Conservation (phyloP, 2,797 vertebrate genomes). For the Pteronotus mesoamericanus region DNA sequence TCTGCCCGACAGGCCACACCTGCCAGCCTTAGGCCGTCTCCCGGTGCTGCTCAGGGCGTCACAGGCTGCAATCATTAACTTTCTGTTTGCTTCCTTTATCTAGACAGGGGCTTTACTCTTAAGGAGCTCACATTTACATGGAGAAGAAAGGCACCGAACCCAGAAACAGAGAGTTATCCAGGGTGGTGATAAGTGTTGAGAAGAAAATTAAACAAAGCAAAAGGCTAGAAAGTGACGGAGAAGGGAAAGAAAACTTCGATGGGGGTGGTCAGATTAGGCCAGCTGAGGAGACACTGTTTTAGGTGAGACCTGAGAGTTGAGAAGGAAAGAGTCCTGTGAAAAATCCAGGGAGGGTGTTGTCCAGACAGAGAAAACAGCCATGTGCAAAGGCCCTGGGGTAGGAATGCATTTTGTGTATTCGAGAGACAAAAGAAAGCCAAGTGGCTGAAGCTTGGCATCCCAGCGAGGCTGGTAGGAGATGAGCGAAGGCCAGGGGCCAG, state of each 20-base stretch:
- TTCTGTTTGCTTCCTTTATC: constrained; percentile 46
- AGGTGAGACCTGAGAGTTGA: not conserved
- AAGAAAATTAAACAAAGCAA: not conserved
- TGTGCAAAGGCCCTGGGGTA: not conserved
- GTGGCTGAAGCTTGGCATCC: not conserved
- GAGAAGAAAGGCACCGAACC: not conserved
- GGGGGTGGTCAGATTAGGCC: not conserved
- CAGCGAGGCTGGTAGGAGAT: not conserved
- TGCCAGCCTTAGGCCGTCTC: not conserved
- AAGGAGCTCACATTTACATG: not conserved
- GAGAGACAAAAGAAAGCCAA: not conserved
- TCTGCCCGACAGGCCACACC: not conserved
- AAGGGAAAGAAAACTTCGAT: not conserved
- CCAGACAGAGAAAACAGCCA: not conserved
- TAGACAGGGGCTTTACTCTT: not conserved
- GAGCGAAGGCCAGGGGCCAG: not conserved
- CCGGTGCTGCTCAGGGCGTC: not conserved
- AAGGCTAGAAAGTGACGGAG: not conserved
- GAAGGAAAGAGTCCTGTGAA: not conserved
- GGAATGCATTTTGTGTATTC: not conserved
- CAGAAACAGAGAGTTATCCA: not conserved
- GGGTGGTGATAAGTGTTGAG: not conserved
- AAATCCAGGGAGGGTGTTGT: not conserved
- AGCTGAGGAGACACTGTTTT: not conserved
- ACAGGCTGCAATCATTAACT: not conserved